Evolutionary conservation across 1,140 invertebrate species (phyloP), one percentile per base, ranked within the genome.

Genomic region (Acromyrmex heyeri): DNA sequence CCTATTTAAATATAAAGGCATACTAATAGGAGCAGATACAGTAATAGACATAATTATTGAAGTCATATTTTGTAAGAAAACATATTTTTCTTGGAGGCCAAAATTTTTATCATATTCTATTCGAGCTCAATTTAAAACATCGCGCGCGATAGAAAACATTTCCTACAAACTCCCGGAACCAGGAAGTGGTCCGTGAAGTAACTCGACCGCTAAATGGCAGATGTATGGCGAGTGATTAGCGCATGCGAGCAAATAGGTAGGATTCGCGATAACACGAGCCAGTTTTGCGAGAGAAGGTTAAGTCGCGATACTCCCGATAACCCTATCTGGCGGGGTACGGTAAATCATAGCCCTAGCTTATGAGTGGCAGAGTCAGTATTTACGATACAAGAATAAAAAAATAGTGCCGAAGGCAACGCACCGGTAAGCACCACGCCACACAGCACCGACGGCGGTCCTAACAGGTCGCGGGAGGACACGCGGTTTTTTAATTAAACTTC

Each of bases 241-340:
- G 89, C 79, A 88, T 86, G 76, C 77, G 90, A 92, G 92, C 91
- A 93, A 93, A 94, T 94, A 93, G 91, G 72, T 86, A 89, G 90
- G 89, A 92, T 91, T 90, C 78, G 86, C 91, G 89, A 91, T 91
- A 91, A 83, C 87, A 78, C 87, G 85, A 76, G 85, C 77, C 72
- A 77, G 88, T 90, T 50, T 69, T 61, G 87, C 87, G 87, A 62
- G 65, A 88, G 57, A 76, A 61, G 82, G 87, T 91, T 87, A 87
- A 92, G 69, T 61, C 67, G 76, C 89, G 92, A 92, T 91, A 87
- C 72, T 59, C 67, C 79, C 83, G 92, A 92, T 92, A 91, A 91
- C 91, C 91, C 87, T 92, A 92, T 92, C 91, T 85, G 78, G 44
- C 85, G 85, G 65, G 59, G 67, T 62, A 65, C 85, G 89, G 88